Evolutionary conservation across 2,888 invertebrate species (phyloP), one percentile per base, ranked within the genome.

Genomic region (Trimorus sp.): DNA sequence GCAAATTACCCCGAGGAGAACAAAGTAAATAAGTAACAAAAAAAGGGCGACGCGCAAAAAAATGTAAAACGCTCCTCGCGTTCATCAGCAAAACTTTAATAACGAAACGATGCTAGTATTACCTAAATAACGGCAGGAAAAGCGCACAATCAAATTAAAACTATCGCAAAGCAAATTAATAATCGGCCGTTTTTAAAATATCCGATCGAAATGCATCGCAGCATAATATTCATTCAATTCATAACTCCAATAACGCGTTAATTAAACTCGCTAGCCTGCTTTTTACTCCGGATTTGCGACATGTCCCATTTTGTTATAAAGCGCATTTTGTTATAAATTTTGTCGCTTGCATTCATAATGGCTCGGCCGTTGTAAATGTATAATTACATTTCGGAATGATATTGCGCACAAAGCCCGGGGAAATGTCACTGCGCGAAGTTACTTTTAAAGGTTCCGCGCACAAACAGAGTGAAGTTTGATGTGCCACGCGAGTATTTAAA

Each of bases 341-440:
- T 51, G 11, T 14, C n/a, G 14, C 12, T n/a, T 14, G 14, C 8
- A 38, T 42, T 40, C 15, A 40, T 42, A 59, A 42, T 15, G 7
- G 26, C 26, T 26, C n/a, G 26, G 26, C 26, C 14, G 40, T 42
- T 40, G 42, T 40, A 45, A 60, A 60, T 26, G 11, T n/a, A 60
- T 45, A 60, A 60, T 60, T 60, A 60, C 26, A 45, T 60, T 60
- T 45, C 26, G 26, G 26, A 60, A 58, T 58, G n/a, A 45, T 60
- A 45, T 60, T 14, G 26, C 58, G 45, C 26, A 45, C 45, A 60
- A 60, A 60, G 48, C 26, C 26, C 42, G 26, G 12, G 60, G 45
- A 60, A 59, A 59, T 59, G 14, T 15, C 59, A 40, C 26, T 26
- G 26, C 26, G 26, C 26, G 2, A 26, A 26, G 26, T 26, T 26